These are phyloP conservation scores for Meriones psammophilus DNA, from an alignment of 2,797 vertebrate genomes.

Conservation along the genomic window DNA sequence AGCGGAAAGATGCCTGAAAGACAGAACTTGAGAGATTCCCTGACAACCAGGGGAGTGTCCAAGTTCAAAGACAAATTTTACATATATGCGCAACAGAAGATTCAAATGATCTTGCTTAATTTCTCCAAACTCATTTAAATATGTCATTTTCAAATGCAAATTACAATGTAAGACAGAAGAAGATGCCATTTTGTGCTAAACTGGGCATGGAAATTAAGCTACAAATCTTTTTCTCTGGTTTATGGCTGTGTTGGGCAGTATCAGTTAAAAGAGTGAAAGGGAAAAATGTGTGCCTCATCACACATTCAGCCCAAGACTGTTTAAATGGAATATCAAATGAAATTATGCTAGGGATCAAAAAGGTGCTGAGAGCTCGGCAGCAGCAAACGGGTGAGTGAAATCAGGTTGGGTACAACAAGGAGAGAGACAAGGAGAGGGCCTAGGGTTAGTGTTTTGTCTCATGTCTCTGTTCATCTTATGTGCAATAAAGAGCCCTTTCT, in stretches of 20 bases:
- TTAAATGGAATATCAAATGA: background rate
- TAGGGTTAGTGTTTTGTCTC: background rate
- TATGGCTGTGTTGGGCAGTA: background rate
- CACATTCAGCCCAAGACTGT: background rate
- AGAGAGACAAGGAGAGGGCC: background rate
- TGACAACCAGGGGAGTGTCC: background rate
- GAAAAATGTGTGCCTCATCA: background rate
- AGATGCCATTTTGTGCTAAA: slow-evolving; percentile 21
- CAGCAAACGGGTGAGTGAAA: background rate
- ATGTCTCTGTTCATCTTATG: background rate
- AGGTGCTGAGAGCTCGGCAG: background rate
- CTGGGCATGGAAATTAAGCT: background rate
- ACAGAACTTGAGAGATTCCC: background rate
- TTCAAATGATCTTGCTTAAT: background rate
- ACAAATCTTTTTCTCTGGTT: background rate
- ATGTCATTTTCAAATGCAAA: slow-evolving; percentile 16
- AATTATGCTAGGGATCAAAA: background rate
- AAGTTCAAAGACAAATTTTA: background rate
- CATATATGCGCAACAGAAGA: background rate
- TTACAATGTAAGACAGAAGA: slow-evolving; percentile 12
- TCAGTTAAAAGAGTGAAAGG: background rate
- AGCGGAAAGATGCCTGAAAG: background rate
- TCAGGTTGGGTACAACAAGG: background rate
- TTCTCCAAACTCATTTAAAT: background rate
- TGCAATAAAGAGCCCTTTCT: background rate